Percentiles rank a stretch among this genome's conserved stretches.
Evolutionary conservation across 2,113 vertebrate genomes (phyloP).

Genomic region (Onychostruthus taczanowskii): DNA sequence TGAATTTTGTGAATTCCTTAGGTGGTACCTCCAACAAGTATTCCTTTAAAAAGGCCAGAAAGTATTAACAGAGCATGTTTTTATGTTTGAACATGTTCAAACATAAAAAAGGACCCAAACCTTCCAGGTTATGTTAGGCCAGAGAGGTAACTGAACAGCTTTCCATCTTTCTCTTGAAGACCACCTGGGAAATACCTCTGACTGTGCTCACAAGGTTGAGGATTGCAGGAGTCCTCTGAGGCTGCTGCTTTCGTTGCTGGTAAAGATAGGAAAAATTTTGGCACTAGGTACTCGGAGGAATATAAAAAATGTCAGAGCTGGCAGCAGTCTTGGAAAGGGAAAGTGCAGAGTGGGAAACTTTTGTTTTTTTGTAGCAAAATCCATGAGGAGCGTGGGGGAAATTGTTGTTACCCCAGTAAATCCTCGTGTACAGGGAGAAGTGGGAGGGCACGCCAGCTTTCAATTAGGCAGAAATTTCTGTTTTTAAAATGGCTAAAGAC

Average conservation of each 20-base stretch:
- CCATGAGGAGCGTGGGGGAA: not conserved
- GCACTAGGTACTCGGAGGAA: not conserved
- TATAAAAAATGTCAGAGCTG: not conserved
- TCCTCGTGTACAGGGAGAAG: accelerated
- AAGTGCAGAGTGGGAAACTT: not conserved
- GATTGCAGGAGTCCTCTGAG: not conserved
- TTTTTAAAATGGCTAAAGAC: not conserved
- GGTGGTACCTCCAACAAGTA: not conserved
- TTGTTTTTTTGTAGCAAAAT: not conserved
- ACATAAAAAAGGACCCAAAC: not conserved
- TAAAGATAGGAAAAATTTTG: not conserved
- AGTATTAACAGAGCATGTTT: accelerated
- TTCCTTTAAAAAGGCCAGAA: not conserved
- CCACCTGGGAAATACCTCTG: not conserved
- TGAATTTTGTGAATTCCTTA: not conserved
- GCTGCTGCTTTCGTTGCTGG: not conserved
- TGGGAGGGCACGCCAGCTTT: not conserved
- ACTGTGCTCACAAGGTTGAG: not conserved
- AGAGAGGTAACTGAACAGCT: not conserved
- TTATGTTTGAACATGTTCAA: not conserved
- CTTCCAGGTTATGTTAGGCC: not conserved
- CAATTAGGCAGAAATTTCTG: not conserved
- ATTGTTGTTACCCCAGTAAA: not conserved
- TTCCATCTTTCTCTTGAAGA: not conserved
- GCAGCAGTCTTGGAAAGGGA: not conserved